These are phyloP conservation scores for Falcunculus frontatus DNA, from an alignment of 2,113 vertebrate species.

Conservation along the genomic window DNA sequence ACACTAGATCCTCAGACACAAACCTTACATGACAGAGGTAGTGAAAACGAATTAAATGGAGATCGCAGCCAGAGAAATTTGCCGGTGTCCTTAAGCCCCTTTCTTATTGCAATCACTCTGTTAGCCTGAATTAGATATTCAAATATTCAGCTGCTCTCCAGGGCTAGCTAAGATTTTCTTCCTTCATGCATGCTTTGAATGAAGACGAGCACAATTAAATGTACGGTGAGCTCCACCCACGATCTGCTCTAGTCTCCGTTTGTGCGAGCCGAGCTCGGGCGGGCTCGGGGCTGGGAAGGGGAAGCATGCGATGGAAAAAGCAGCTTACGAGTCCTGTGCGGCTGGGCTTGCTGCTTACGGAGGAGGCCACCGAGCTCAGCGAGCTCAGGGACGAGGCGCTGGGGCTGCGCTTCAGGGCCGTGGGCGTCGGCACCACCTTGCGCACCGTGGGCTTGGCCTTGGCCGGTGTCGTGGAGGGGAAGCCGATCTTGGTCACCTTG, in stretches of 20 bases:
- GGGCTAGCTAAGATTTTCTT: slow-evolving; percentile 42
- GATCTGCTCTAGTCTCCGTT: background rate
- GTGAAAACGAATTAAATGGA: background rate
- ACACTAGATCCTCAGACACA: background rate
- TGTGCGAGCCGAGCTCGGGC: background rate
- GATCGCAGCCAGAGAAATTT: background rate
- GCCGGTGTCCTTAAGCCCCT: background rate
- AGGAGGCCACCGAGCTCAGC: slow-evolving; percentile 93
- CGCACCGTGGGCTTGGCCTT: slow-evolving; percentile 89
- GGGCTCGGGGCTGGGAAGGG: background rate
- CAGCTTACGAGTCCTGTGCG: slow-evolving; percentile 92
- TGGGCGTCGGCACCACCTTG: slow-evolving; percentile 79
- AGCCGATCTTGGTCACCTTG: slow-evolving; percentile 96
- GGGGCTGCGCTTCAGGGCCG: slow-evolving; percentile 88
- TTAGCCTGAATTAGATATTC: slow-evolving; percentile 7
- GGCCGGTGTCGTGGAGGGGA: slow-evolving; percentile 94
- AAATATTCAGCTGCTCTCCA: background rate
- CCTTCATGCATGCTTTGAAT: slow-evolving; percentile 35
- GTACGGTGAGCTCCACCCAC: background rate
- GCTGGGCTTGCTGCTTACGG: slow-evolving; percentile 94
- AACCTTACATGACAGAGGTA: background rate
- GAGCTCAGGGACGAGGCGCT: slow-evolving; percentile 96
- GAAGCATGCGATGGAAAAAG: slow-evolving; percentile 33
- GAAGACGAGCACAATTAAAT: background rate
- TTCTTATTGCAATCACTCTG: background rate